These are phyloP conservation scores for Amphimedon queenslandica DNA, from an alignment of 37 sponge, comb jelly and placozoan genomes.

Conservation along the genomic window DNA sequence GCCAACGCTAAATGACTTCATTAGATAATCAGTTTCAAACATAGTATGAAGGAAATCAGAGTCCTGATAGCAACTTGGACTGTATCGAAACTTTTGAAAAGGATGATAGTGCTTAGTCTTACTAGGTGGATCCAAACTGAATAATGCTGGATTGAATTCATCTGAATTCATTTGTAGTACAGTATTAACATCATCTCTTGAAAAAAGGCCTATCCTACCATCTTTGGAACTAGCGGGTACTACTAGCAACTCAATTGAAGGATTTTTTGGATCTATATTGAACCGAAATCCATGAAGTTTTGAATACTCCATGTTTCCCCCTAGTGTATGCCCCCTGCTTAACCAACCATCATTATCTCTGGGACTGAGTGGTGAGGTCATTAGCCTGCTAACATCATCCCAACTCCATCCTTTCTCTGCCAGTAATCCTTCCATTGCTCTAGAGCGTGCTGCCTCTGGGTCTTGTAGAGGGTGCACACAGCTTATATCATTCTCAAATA, in stretches of 20 bases:
- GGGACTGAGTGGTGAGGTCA: slow-evolving; percentile 50
- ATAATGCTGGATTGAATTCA: slow-evolving; percentile 39
- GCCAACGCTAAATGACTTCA: slow-evolving; percentile 75
- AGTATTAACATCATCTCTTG: slow-evolving; percentile 35
- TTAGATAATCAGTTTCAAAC: slow-evolving; percentile 66
- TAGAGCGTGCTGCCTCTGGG: not conserved
- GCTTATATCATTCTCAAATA: slow-evolving; percentile 65
- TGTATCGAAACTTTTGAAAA: slow-evolving; percentile 58
- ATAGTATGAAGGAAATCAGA: slow-evolving; percentile 51
- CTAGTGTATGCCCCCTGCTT: slow-evolving; percentile 25
- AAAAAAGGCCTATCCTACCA: slow-evolving; percentile 26
- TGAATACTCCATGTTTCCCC: slow-evolving; percentile 18
- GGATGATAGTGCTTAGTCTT: slow-evolving; percentile 49
- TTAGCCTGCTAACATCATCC: slow-evolving; percentile 31
- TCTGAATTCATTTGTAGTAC: slow-evolving; percentile 22
- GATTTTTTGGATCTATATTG: slow-evolving; percentile 17
- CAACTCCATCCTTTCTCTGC: slow-evolving; percentile 41
- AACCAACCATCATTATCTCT: slow-evolving; percentile 57
- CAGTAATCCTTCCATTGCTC: slow-evolving; percentile 41
- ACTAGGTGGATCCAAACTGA: slow-evolving; percentile 67
- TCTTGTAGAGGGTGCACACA: slow-evolving; percentile 15
- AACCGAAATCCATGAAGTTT: slow-evolving; percentile 44
- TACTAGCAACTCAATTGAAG: slow-evolving; percentile 28
- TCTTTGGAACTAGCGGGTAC: slow-evolving; percentile 9
- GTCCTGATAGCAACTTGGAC: slow-evolving; percentile 11